Conservation (phyloP, 2,888 invertebrate genomes). For the Hyppa rectilinea region DNA sequence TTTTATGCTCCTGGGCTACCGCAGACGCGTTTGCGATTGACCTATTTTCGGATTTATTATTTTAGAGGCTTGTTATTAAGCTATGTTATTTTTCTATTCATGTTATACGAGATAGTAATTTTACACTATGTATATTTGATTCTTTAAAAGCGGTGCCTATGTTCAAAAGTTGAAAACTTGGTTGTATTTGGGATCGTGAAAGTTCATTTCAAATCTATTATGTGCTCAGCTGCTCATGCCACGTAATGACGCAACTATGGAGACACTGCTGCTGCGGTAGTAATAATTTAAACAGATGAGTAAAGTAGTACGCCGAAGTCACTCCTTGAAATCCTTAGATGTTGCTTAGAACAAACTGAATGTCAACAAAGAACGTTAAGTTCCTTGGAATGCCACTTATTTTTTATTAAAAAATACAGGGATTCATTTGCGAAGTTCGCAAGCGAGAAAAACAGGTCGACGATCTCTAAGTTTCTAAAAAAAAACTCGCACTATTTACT, state of each 20-base stretch:
- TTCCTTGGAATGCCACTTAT: constrained; percentile 14
- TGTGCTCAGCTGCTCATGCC: not conserved
- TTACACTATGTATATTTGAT: not conserved
- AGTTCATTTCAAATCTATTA: not conserved
- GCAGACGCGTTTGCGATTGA: not conserved
- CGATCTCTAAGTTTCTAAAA: constrained; percentile 14
- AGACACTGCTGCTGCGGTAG: not conserved
- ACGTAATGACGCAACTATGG: not conserved
- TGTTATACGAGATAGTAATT: not conserved
- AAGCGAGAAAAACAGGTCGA: constrained; percentile 24
- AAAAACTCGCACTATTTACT: constrained; percentile 19
- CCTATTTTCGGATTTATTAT: not conserved
- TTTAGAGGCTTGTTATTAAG: not conserved
- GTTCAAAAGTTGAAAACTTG: not conserved
- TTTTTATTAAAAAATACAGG: constrained; percentile 39
- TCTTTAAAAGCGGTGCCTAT: not conserved
- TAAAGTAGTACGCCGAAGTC: not conserved
- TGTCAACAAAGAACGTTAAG: constrained; percentile 7
- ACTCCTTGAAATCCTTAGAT: not conserved
- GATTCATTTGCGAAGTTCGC: constrained; percentile 31
- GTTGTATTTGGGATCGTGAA: no score
- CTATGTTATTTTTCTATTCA: not conserved
- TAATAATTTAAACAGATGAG: not conserved
- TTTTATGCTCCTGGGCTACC: constrained; percentile 19
- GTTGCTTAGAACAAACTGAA: constrained; percentile 17